Percentiles rank a stretch among this genome's conserved stretches.
phyloP scores from a whole-genome alignment of 2,797 vertebrate genomes.

The Onychomys torridus region DNA sequence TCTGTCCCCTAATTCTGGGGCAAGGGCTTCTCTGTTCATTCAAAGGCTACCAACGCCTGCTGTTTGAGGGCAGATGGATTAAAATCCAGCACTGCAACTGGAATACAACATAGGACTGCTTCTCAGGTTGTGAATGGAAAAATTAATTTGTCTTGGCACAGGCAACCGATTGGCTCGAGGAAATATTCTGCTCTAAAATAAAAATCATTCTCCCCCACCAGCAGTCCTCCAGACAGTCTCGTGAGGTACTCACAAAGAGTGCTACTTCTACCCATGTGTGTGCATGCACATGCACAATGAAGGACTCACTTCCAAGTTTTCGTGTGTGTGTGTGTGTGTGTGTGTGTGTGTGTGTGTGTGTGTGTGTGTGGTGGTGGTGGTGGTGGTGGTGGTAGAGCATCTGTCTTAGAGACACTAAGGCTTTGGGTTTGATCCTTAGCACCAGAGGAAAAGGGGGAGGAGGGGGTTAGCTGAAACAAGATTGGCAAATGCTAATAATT shows the following conservation, averaged over 20 bases:
- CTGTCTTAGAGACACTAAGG: neutral
- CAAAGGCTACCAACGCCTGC: slow-evolving; percentile 33
- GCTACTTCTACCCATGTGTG: slow-evolving; percentile 12
- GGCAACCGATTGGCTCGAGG: slow-evolving; percentile 42
- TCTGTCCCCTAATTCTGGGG: neutral
- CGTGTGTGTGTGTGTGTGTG: neutral
- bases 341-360: too few species aligned
- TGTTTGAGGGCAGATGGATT: slow-evolving; percentile 20
- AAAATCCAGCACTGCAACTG: slow-evolving; percentile 61
- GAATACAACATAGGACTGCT: neutral
- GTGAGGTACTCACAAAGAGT: neutral
- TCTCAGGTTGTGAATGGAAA: slow-evolving; percentile 60
- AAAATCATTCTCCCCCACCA: slow-evolving; percentile 33
- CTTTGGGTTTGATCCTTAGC: neutral
- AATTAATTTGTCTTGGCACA: slow-evolving; percentile 57
- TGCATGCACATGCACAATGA: slow-evolving; percentile 4
- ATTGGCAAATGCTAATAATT: slow-evolving; percentile 35
- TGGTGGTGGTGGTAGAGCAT: neutral
- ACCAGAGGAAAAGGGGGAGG: neutral
- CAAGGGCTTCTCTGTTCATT: slow-evolving; percentile 44
- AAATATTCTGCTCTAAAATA: slow-evolving; percentile 71
- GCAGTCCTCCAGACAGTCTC: slow-evolving; percentile 22
- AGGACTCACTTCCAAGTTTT: slow-evolving; percentile 31
- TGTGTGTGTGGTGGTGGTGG: too few species aligned
- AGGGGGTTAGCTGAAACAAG: neutral